Evolutionary conservation across 2,113 vertebrate species (phyloP).

Genomic region (Paratilapia polleni): DNA sequence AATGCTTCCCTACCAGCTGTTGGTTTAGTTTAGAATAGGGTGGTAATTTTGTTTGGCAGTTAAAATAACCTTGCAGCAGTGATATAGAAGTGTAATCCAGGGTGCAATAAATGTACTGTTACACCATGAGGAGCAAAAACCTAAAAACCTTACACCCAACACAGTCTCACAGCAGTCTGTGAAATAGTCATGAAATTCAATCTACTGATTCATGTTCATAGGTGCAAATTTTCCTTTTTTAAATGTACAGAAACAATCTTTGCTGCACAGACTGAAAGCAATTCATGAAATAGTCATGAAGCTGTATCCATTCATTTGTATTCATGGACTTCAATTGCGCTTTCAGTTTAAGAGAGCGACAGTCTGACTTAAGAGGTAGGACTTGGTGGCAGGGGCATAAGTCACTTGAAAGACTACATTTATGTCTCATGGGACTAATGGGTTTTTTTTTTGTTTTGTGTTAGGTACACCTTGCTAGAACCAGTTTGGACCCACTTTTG

Average conservation of each 20-base stretch:
- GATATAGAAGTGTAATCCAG: neutral
- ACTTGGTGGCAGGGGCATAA: neutral
- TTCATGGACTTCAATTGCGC: neutral
- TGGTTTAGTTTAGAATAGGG: neutral
- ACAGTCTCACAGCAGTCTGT: neutral
- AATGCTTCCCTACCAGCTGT: neutral
- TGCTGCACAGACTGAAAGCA: neutral
- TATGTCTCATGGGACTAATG: neutral
- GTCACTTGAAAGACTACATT: neutral
- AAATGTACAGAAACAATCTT: neutral
- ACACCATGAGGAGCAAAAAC: neutral
- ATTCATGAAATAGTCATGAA: neutral
- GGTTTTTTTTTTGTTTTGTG: neutral
- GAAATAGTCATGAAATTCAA: neutral
- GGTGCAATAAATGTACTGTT: neutral
- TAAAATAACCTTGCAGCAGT: neutral
- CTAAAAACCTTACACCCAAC: neutral
- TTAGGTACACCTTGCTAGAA: neutral
- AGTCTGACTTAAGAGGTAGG: neutral
- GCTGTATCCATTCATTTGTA: neutral
- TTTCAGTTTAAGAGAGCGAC: neutral
- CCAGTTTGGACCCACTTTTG: neutral
- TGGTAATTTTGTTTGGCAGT: neutral
- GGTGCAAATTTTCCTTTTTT: neutral
- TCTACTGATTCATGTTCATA: neutral